Conservation (phyloP, 2,113 vertebrate species). For the Siniperca knerii region DNA sequence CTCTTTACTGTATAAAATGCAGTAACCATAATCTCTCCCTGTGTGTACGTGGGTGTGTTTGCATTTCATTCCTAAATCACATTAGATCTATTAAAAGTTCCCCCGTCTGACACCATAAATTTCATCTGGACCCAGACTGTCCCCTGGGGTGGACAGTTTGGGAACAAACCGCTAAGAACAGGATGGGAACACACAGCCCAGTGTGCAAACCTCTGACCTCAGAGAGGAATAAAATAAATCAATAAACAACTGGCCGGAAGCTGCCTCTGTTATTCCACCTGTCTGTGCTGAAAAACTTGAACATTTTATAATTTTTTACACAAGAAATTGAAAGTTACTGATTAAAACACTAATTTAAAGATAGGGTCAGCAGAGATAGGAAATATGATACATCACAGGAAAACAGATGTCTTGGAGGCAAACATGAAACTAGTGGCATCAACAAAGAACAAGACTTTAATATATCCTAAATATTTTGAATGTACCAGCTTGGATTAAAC, state of each 20-base stretch:
- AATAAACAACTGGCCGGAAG: conserved; percentile 73
- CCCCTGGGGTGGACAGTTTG: conserved; percentile 60
- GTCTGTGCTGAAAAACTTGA: conserved; percentile 41
- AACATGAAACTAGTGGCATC: background rate
- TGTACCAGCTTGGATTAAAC: background rate
- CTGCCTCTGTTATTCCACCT: conserved; percentile 50
- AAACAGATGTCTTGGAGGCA: background rate
- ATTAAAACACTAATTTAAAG: conserved; percentile 3
- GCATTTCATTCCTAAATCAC: conserved; percentile 67
- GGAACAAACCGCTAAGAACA: conserved; percentile 54
- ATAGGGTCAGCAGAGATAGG: background rate
- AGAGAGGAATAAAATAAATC: conserved; percentile 69
- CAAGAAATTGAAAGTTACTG: background rate
- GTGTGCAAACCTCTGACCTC: conserved; percentile 66
- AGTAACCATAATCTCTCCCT: background rate
- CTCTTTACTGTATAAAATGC: conserved; percentile 21
- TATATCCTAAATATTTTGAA: background rate
- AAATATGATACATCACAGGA: background rate
- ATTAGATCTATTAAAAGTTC: conserved; percentile 64
- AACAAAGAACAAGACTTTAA: background rate
- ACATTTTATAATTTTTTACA: conserved; percentile 11
- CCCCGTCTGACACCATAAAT: conserved; percentile 70
- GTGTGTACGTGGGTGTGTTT: conserved; percentile 49
- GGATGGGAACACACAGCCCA: conserved; percentile 75
- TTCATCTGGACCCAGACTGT: conserved; percentile 60